Conservation (phyloP, 2,888 invertebrate genomes). For the Calliphora vomitoria region DNA sequence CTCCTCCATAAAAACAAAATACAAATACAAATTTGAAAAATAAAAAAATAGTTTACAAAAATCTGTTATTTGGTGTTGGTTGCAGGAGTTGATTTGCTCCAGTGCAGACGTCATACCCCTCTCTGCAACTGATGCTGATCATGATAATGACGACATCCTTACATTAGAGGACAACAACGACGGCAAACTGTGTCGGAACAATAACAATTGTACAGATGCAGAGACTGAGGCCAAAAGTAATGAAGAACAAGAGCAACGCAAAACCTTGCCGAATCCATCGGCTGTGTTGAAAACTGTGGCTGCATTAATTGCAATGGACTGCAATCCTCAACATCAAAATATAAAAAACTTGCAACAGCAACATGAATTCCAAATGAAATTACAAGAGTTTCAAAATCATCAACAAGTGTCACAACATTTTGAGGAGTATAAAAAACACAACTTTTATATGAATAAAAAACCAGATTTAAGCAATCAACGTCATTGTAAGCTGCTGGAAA, state of each 20-base stretch:
- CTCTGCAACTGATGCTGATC: conserved; percentile 80
- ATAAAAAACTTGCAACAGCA: conserved; percentile 81
- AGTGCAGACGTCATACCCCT: conserved; percentile 86
- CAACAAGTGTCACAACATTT: conserved; percentile 75
- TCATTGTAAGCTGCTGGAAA: conserved; percentile 55
- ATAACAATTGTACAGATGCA: conserved; percentile 55
- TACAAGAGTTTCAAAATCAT: conserved; percentile 84
- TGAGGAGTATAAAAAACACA: conserved; percentile 63
- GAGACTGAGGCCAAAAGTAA: conserved; percentile 6
- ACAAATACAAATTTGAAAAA: neutral
- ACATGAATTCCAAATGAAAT: conserved; percentile 79
- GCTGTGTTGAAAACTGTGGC: conserved; percentile 83
- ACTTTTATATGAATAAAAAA: conserved; percentile 28
- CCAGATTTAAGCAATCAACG: conserved; percentile 41
- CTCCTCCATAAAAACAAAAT: conserved; percentile 48
- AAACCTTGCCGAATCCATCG: conserved; percentile 81
- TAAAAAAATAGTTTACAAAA: conserved; percentile 79
- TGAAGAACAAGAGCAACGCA: conserved; percentile 40
- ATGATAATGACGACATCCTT: conserved; percentile 75
- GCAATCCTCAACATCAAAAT: conserved; percentile 85
- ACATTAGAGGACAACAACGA: conserved; percentile 53
- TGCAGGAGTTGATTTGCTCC: conserved; percentile 89
- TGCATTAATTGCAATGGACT: conserved; percentile 82
- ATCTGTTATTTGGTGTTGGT: conserved; percentile 86
- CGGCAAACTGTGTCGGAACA: conserved; percentile 54